phyloP scores from a whole-genome alignment of 2,888 invertebrate genomes.

The Xiphydria camelus region DNA sequence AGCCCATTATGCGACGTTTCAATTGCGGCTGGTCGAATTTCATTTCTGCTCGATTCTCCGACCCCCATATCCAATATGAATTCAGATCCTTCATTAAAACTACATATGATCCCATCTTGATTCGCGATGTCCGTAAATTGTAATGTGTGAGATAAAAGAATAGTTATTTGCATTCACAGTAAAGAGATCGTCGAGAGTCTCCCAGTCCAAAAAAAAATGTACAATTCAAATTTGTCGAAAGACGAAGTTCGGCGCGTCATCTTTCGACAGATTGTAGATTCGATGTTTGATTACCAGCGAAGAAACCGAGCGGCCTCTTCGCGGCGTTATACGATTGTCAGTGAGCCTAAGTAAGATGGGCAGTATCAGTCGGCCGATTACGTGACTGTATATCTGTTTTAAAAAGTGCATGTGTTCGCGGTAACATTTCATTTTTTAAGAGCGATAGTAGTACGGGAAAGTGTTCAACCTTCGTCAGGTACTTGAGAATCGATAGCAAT shows the following conservation, averaged over 20 bases:
- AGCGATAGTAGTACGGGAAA: no score
- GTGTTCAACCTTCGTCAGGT: no score
- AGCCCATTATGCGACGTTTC: background rate
- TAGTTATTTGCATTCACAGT: conserved; percentile 27
- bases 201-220: conserved; percentile 25
- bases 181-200: conserved; percentile 38
- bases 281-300: conserved; percentile 46
- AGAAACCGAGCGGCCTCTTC: conserved; percentile 32
- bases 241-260: conserved; percentile 37
- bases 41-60: background rate
- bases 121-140: conserved; percentile 29
- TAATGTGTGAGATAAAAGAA: conserved; percentile 31
- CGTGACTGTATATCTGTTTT: background rate
- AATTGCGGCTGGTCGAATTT: conserved; percentile 2
- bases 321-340: conserved; percentile 45
- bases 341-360: conserved; percentile 38
- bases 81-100: background rate
- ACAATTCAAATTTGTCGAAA: conserved; percentile 38
- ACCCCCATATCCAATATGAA: no score
- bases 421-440: no score
- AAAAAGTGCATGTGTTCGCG: no score
- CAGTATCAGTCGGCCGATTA: conserved; percentile 13
- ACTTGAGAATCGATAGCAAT: no score
- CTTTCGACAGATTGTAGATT: conserved; percentile 36
- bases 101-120: background rate